These are phyloP conservation scores for Carlito syrichta DNA, from an alignment of 2,113 vertebrate genomes.

Conservation along the genomic window DNA sequence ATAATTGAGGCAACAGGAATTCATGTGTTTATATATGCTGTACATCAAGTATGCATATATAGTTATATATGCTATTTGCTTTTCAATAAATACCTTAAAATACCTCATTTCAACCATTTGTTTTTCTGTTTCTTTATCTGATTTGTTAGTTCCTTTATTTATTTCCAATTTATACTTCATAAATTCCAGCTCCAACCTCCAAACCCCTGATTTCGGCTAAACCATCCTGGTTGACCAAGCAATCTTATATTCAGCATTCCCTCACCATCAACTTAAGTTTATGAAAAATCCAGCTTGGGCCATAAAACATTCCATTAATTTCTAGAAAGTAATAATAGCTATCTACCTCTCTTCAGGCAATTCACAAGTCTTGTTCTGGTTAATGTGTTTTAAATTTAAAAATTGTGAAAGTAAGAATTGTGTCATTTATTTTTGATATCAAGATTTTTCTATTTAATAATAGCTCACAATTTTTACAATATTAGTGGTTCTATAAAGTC, in stretches of 20 bases:
- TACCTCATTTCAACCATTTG: neutral
- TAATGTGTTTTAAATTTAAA: conserved; percentile 31
- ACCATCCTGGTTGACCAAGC: neutral
- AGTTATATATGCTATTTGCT: too few relatives aligned
- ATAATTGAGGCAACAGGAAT: too few relatives aligned
- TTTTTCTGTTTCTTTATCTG: conserved; percentile 7
- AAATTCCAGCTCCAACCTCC: too few relatives aligned
- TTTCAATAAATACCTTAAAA: conserved; percentile 61
- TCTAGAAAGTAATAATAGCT: neutral
- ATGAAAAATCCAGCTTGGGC: neutral
- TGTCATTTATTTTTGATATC: neutral
- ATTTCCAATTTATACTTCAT: conserved; percentile 10
- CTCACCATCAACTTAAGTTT: neutral
- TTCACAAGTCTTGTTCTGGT: neutral
- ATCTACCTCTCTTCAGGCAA: conserved; percentile 22
- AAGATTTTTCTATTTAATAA: neutral
- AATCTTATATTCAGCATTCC: neutral
- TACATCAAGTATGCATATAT: too few relatives aligned
- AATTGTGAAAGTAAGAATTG: neutral
- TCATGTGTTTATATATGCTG: too few relatives aligned
- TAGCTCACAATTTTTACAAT: neutral
- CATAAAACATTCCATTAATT: neutral
- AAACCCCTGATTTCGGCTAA: neutral
- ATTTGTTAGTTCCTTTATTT: conserved; percentile 17
- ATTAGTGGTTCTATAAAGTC: neutral